Conservation (phyloP, 1,140 invertebrate species). For the Medauroidea extradentata region DNA sequence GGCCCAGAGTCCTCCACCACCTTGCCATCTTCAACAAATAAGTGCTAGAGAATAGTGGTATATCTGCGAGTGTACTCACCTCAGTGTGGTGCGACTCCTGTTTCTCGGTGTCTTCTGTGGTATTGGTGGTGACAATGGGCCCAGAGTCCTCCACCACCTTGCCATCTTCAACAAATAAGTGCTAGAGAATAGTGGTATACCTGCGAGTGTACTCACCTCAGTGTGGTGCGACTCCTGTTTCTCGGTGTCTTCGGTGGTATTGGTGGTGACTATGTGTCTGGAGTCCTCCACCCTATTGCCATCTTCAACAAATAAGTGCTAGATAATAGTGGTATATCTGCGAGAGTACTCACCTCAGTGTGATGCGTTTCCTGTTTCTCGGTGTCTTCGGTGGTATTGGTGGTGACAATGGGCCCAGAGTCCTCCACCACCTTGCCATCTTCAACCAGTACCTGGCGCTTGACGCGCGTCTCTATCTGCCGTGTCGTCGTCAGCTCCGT, state of each 20-base stretch:
- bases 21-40: constrained; percentile 83
- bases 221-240: constrained; percentile 81
- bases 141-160: constrained; percentile 83
- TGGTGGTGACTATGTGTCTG: constrained; percentile 65
- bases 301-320: constrained; percentile 83
- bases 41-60: too few relatives aligned
- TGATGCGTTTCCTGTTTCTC: constrained; percentile 82
- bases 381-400: constrained; percentile 82
- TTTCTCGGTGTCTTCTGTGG: constrained; percentile 79
- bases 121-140: too few relatives aligned
- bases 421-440: constrained; percentile 86
- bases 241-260: constrained; percentile 79
- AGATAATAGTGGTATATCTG: too few relatives aligned
- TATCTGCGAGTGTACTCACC: constrained; percentile 54
- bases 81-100: constrained; percentile 82
- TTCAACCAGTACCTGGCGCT: constrained; percentile 81
- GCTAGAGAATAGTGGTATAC: too few relatives aligned
- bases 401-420: constrained; percentile 82
- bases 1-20: constrained; percentile 84
- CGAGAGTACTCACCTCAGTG: constrained; percentile 64
- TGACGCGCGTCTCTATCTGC: constrained; percentile 84
- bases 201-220: constrained; percentile 61
- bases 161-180: constrained; percentile 83
- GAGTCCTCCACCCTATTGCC: constrained; percentile 83
- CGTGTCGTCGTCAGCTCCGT: constrained; percentile 81